phyloP scores from a whole-genome alignment of 2,113 vertebrate species.

The Ictalurus punctatus region DNA sequence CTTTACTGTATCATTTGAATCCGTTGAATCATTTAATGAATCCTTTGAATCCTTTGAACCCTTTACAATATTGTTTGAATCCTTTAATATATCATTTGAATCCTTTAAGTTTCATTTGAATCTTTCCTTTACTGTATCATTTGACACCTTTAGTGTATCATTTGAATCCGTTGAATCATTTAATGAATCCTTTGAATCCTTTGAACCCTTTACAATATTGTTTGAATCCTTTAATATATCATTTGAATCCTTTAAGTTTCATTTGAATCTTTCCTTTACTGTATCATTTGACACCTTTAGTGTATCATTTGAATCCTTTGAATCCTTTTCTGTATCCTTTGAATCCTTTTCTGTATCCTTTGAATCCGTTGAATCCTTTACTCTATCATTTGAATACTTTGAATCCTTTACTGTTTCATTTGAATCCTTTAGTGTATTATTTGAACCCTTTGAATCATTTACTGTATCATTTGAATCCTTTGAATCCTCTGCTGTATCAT shows the following conservation, averaged over 20 bases:
- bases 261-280: not conserved
- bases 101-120: not conserved
- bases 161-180: not conserved
- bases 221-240: not conserved
- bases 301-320: not conserved
- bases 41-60: not conserved
- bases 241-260: not conserved
- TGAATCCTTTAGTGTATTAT: not conserved
- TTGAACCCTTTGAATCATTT: not conserved
- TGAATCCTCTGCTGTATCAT: not conserved
- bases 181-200: not conserved
- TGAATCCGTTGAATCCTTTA: not conserved
- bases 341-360: not conserved
- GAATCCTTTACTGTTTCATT: not conserved
- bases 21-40: not conserved
- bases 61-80: not conserved
- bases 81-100: not conserved
- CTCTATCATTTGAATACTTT: not conserved
- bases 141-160: not conserved
- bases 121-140: not conserved
- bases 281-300: not conserved
- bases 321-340: not conserved
- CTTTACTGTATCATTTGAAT: not conserved
- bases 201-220: not conserved
- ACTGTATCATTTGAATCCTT: not conserved